These are phyloP conservation scores for Dicrurus megarhynchus DNA, from an alignment of 2,113 vertebrate species.

Conservation along the genomic window DNA sequence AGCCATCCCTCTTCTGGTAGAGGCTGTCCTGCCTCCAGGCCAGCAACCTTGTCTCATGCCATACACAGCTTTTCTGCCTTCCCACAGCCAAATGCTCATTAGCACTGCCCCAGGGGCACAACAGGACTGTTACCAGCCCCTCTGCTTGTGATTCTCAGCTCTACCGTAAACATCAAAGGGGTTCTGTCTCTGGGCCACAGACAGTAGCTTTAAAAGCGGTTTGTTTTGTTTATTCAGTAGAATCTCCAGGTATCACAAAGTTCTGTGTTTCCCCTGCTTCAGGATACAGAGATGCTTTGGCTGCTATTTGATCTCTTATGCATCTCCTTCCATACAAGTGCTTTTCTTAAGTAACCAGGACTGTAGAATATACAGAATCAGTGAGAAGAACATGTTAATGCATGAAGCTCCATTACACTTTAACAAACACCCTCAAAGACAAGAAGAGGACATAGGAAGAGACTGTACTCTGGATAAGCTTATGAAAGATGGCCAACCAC, in stretches of 20 bases:
- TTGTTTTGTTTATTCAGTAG: background rate
- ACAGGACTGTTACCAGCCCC: background rate
- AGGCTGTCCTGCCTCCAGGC: background rate
- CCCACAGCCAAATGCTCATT: background rate
- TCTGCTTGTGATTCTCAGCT: background rate
- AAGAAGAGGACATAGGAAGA: background rate
- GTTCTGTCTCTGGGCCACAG: background rate
- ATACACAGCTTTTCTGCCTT: background rate
- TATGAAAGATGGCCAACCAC: background rate
- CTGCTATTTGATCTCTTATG: background rate
- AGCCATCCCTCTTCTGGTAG: background rate
- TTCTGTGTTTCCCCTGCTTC: background rate
- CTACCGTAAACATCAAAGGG: rapidly evolving
- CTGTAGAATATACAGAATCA: background rate
- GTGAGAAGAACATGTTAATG: background rate
- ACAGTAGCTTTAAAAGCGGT: background rate
- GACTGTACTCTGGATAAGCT: background rate
- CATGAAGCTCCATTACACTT: background rate
- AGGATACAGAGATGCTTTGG: background rate
- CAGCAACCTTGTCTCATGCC: background rate
- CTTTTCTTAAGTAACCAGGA: background rate
- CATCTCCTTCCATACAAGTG: background rate
- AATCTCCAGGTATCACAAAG: background rate
- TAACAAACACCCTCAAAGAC: background rate
- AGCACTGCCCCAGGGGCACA: background rate